Base-by-base conservation (phyloP, 2,888 invertebrate species). In the Polymixis flavicincta region DNA sequence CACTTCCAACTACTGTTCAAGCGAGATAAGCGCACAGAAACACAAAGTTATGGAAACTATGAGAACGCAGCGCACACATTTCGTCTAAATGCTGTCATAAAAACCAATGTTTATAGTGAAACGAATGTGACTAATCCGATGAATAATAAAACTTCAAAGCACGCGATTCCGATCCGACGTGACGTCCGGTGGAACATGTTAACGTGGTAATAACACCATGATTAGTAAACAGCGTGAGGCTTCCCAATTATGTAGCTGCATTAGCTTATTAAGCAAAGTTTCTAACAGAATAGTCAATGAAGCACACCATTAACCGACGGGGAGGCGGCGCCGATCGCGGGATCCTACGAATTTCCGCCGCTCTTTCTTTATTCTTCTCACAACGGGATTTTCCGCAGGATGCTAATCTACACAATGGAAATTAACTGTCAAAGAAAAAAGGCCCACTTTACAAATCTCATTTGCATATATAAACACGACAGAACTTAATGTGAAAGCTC, bases 361-460 rank as follows among this genome's bases (percentile, higher is more conserved):
- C 87, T 89, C 85, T 82, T 83, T 82, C 85, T 85, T 82, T 85
- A 82, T 84, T 85, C 83, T 76, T 86, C 80, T 73, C 82, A 61
- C 85, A 83, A 84, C 86, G 84, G 86, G 85, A 90, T 92, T 92
- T 92, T 89, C 91, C 86, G 85, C 89, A 90, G 92, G 91, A 93
- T 91, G 90, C 92, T 92, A 92, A 94, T 94, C 92, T 91, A 89
- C 89, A 92, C 92, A 94, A 93, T 92, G 92, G 89, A 91, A 92
- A 92, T 91, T 88, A 89, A 87, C 88, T 89, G 78, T 80, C 88
- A 86, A 88, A 87, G 87, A 89, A 90, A 79, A 89, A 87, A 88
- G 78, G 74, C 70, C 75, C 72, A 80, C 74, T 77, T 82, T 87
- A 76, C 80, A 80, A 71, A 85, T 83, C 83, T 85, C 84, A 89